Base-by-base conservation (phyloP, 64 coral and sea anemone species). In the Actinia equina region DNA sequence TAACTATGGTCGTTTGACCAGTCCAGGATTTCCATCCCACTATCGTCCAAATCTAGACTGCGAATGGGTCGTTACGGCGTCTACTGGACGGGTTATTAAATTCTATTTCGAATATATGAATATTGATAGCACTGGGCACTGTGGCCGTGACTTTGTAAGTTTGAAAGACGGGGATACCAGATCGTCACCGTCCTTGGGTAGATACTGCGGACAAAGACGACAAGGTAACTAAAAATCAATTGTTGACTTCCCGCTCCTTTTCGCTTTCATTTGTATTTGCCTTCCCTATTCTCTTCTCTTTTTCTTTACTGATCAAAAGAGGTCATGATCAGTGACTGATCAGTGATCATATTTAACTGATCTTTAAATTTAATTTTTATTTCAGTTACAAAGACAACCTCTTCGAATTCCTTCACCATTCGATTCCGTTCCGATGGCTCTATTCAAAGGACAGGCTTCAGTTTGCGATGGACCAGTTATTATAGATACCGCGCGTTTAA, bases 111-210 rank as follows among this genome's bases (percentile, higher is more conserved):
- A 86, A 18, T 14, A 18, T 42, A 85, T 91, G 27, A 71, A 86
- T 44, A 86, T 91, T 27, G 41, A 91, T 59, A 77, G 86, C 45
- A 74, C 63, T 30, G 43, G 83, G 43, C 25, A 42, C 7, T 91
- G 89, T 78, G 51, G 83, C 1, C 61, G 77, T 20, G 89, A 91
- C 77, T 91, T 85, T 55, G 53, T 91, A 7, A 77, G 78, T 61
- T 44, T 91, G 43, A 77, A 84, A 54, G 89, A 91, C 77, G 89
- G 89, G 22, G 64, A 79, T 45, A 80, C 71, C 0, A 62, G 83
- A 52, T 51, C 79, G 57, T 85, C 89, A 18, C 89, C 89, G 5
- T 91, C 89, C 14, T 46, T 91, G 25, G 89, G 89, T 77, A 79
- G 89, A 82, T 83, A 86, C 44, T 91, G 89, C 49, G 89, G 89